These are phyloP conservation scores for Girardinus metallicus DNA, from an alignment of 2,797 vertebrate species.

Conservation along the genomic window DNA sequence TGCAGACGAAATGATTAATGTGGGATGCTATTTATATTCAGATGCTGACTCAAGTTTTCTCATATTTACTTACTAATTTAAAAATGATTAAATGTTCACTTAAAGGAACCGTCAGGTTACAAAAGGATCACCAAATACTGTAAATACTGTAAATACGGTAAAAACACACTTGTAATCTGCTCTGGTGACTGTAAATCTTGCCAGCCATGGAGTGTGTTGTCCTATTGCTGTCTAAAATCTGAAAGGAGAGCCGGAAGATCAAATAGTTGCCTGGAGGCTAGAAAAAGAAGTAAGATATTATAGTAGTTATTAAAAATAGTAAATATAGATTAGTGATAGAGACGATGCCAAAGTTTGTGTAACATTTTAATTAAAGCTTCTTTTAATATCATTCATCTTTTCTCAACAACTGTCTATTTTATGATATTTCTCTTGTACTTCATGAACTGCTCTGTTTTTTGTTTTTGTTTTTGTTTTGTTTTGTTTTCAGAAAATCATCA, in stretches of 20 bases:
- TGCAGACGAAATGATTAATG: background rate
- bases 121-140: constrained; percentile 32
- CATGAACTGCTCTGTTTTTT: background rate
- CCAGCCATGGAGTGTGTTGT: constrained; percentile 82
- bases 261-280: constrained; percentile 61
- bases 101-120: constrained; percentile 8
- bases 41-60: too few species aligned
- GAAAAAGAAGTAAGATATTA: constrained; percentile 35
- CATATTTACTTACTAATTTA: background rate
- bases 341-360: constrained; percentile 41
- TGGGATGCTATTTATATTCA: too few species aligned
- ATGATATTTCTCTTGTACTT: background rate
- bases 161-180: constrained; percentile 87
- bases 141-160: too few species aligned
- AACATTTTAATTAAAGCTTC: constrained; percentile 57
- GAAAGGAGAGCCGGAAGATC: constrained; percentile 79
- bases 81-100: constrained; percentile 3
- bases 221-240: constrained; percentile 84
- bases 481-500: background rate
- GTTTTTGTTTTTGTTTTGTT: too few species aligned
- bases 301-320: constrained; percentile 54
- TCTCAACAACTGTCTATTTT: background rate
- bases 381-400: constrained; percentile 68
- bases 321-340: constrained; percentile 47
- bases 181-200: constrained; percentile 77